Base-by-base conservation (phyloP, 1,140 invertebrate genomes). In the Mizuhopecten yessoensis region DNA sequence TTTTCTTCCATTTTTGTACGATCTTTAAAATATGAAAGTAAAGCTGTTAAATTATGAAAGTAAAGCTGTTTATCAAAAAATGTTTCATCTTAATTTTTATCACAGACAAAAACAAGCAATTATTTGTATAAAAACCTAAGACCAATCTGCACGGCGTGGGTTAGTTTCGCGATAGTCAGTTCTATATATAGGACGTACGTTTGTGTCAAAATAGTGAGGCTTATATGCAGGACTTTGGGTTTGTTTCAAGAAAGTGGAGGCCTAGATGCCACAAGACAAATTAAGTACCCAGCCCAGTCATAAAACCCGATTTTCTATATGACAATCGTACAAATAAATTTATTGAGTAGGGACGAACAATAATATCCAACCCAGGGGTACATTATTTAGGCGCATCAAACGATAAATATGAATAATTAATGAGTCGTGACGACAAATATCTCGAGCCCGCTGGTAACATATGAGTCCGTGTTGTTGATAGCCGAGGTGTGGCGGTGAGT, bases 311-410 rank as follows among this genome's bases (percentile, higher is more conserved):
- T 75, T 29, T 75, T 75, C 57, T 9, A n/a, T n/a, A 29, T 75
- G 17, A 75, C 57, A 75, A n/a, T 75, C 57, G 57, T 75, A 75
- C 57, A 75, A 75, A 75, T 29, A 75, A 11, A 75, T 29, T 75
- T 75, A 75, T n/a, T 75, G 57, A 75, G 57, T 29, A 29, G 23
- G 42, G 57, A 75, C 57, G 23, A 75, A 75, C n/a, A 23, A 29
- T 75, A 75, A 75, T 75, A 75, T 75, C 57, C 23, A 29, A 75
- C 57, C 57, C 57, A 75, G 57, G 57, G 57, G 57, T 75, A 75
- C 57, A 75, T 75, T 75, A 75, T 75, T 75, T 75, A 75, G 57
- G 57, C n/a, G 57, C 57, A 75, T 75, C 57, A 75, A 75, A 75
- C 57, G n/a, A 29, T n/a, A 17, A 75, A 75, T 75, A 75, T 75